Evolutionary conservation across 2,113 vertebrate species (phyloP), one percentile per base, ranked within the genome.

Genomic region (Clinocottus analis): DNA sequence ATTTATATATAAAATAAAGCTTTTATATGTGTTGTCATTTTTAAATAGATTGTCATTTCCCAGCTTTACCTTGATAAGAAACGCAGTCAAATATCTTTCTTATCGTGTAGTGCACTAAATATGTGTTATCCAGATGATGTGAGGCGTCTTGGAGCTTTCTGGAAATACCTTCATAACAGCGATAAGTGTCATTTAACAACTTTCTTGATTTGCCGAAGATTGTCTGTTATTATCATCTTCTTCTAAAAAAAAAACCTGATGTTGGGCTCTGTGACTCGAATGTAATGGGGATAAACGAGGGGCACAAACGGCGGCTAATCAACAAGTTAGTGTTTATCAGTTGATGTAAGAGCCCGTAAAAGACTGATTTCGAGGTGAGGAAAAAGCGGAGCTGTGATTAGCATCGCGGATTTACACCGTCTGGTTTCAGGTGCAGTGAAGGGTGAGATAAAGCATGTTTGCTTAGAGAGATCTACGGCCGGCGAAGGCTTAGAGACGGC

Each of bases 401-500:
- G 65, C 43, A 79, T 23, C 13, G 33, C 59, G 45, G 68, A 79
- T 84, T 71, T 81, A 65, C 73, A 31, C 43, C n/a, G 37, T 78
- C 94, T 93, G 89, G 95, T 93, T 94, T 76, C 94, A 93, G 94
- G 95, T 90, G 90, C 93, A 94, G 72, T 86, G 93, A 93, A 90
- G 91, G 92, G 93, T 94, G 94, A 96, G 96, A 96, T 95, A 95
- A 96, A 93, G 91, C 93, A 89, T 88, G 93, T 94, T 95, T 93
- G 92, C 92, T 95, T 88, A 80, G 90, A 93, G 93, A 84, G 83
- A 94, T 93, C 94, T 94, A 94, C 94, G 93, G 93, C 95, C 95
- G 91, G 93, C 94, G 85, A 82, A 87, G 58, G 55, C 35, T 79
- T 7, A 67, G 35, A 78, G 72, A 79, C 56, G 37, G 47, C 62